Evolutionary conservation across 2,888 invertebrate genomes (phyloP), one percentile per base, ranked within the genome.

Genomic region (Geotrupes spiniger): DNA sequence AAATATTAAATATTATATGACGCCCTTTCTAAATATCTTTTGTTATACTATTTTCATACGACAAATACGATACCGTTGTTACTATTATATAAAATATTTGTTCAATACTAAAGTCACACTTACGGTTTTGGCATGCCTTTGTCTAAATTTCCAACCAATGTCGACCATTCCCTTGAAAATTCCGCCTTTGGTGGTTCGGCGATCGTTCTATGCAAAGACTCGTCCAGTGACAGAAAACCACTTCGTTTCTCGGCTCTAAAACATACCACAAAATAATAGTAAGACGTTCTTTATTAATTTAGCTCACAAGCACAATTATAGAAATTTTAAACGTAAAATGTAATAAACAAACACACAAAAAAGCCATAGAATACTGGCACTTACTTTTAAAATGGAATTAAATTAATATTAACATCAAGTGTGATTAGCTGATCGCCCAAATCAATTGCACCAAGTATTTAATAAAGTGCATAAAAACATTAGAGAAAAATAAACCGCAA

Each of bases 221-320:
- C 80, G 53, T 80, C 78, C 51, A 80, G 63, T 47, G 78, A 77
- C 59, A 78, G 75, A 54, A 78, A 66, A 47, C 77, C 77, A 38
- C 75, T 74, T 58, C 74, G 65, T 11, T 60, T 57, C 67, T 65
- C 55, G 58, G 60, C 58, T 68, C 65, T 55, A 46, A 51, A 50
- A 41, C 14, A 15, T 12, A 12, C 1, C 4, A 36, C 16, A 10
- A 36, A 15, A n/a, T 12, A 1, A 33, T 10, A 11, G 6, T 14
- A 33, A 33, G 10, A 33, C 1, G 6, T 1, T 4, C 4, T 33
- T 12, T 12, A 10, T 4, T 5, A 6, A 5, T 15, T 8, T 29
- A 12, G 2, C n/a, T 25, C 6, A 21, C 4, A 21, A 33, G 8
- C 10, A 8, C 9, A 9, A 9, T 10, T 21, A 17, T 1, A 21